These are phyloP conservation scores for Autographa gamma DNA, from an alignment of 2,888 invertebrate species.

Conservation along the genomic window DNA sequence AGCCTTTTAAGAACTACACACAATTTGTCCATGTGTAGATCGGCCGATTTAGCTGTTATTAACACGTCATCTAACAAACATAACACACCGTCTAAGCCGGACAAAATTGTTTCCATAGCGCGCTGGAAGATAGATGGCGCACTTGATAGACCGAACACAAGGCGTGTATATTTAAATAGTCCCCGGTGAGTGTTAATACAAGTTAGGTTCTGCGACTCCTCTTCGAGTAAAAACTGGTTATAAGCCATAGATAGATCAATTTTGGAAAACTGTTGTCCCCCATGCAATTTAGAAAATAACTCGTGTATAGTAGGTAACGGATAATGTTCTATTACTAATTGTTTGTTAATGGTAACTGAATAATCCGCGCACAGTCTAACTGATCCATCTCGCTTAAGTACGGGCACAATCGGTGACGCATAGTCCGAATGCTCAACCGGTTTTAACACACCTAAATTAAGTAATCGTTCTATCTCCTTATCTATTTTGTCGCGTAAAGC, in stretches of 20 bases:
- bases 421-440: conserved; percentile 18
- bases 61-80: conserved; percentile 30
- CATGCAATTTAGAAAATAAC: conserved; percentile 41
- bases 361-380: not conserved
- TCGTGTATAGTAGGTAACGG: conserved; percentile 41
- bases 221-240: conserved; percentile 10
- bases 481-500: conserved; percentile 1
- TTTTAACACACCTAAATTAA: conserved; percentile 18
- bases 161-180: conserved; percentile 33
- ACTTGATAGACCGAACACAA: conserved; percentile 35
- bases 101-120: conserved; percentile 28
- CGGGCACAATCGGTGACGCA: conserved; percentile 22
- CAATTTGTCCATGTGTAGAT: conserved; percentile 6
- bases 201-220: conserved; percentile 29
- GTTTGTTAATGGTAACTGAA: conserved; percentile 28
- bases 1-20: conserved; percentile 15
- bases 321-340: conserved; percentile 39
- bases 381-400: conserved; percentile 6
- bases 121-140: conserved; percentile 36
- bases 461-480: conserved; percentile 21
- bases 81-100: conserved; percentile 27
- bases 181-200: conserved; percentile 46
- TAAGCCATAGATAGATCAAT: conserved; percentile 20
- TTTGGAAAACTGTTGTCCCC: conserved; percentile 37
- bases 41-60: not conserved